A percentile compares a stretch with the other conserved stretches of the same genome.
phyloP scores from a whole-genome alignment of 2,797 vertebrate genomes.

The Brotula barbata region DNA sequence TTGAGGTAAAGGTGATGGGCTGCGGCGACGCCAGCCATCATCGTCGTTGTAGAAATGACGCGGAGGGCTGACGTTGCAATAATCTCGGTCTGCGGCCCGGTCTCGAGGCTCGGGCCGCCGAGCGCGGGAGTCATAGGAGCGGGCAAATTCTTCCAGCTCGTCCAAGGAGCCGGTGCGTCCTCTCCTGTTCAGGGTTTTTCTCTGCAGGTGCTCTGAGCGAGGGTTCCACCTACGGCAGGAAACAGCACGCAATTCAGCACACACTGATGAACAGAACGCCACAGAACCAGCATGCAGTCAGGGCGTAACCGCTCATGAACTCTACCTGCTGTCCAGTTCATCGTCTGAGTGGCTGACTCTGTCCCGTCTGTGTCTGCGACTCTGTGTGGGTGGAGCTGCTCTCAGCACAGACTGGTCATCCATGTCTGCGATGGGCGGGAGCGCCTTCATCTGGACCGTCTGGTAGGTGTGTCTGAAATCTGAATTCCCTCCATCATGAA shows the following conservation, averaged over 20 bases:
- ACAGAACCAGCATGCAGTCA: too few species aligned
- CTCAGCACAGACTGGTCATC: conserved; percentile 74
- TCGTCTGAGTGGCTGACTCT: conserved; percentile 70
- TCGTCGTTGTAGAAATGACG: conserved; percentile 64
- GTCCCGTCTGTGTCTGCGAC: conserved; percentile 57
- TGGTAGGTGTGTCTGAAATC: conserved; percentile 89
- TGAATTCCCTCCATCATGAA: conserved; percentile 85
- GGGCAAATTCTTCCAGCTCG: conserved; percentile 91
- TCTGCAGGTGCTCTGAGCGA: conserved; percentile 88
- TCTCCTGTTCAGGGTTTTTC: conserved; percentile 83
- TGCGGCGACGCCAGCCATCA: conserved; percentile 74
- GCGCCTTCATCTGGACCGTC: conserved; percentile 85
- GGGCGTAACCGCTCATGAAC: too few species aligned
- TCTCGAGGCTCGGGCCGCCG: conserved; percentile 77
- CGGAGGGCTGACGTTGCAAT: conserved; percentile 61
- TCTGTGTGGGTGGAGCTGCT: conserved; percentile 41
- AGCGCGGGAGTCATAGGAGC: conserved; percentile 65
- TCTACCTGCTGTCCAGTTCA: conserved; percentile 74
- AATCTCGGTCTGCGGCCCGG: conserved; percentile 68
- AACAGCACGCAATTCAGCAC: not conserved
- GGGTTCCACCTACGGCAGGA: conserved; percentile 82
- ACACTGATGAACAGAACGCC: not conserved
- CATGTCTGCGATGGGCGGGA: conserved; percentile 83
- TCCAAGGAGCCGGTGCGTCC: conserved; percentile 92
- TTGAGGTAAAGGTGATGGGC: conserved; percentile 78